Evolutionary conservation across 2,113 vertebrate genomes (phyloP), one percentile per base, ranked within the genome.

Genomic region (Apus apus): DNA sequence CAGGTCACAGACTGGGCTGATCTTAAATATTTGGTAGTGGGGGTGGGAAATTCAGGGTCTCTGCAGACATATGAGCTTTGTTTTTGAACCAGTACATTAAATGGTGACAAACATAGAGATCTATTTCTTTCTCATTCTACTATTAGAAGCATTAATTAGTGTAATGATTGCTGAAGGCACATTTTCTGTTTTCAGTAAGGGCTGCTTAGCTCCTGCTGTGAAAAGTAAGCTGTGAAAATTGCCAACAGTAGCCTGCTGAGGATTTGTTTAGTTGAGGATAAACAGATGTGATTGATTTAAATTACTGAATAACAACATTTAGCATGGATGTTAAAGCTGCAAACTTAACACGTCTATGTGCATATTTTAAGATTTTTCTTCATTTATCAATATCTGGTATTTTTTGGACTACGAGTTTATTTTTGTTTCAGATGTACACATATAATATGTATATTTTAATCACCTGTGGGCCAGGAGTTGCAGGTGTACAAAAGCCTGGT

Each of bases 1-100:
- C 45, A 36, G 86, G 53, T 79, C 76, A 89, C 94, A 93, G 90
- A 96, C 96, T 90, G 90, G 76, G 96, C 64, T 93, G 93, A 88
- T 97, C 89, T 81, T 89, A 92, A 95, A 96, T 54, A 89, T 94
- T 97, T 97, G 91, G 93, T 27, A 16, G 87, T 85, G 85, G n/a
- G 58, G 65, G 73, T 68, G 90, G 90, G 85, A 94, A 90, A 94
- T 85, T 79, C 57, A 53, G 57, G 74, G 15, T 73, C 61, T 78
- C 60, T 70, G 78, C 85, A 65, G 45, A 57, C 87, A 56, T n/a
- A 50, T 71, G 81, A 71, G 72, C 91, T 97, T 94, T 94, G 68
- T 70, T 80, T 84, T 83, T 77, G 54, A 48, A 85, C 72, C 70
- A 38, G 45, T 64, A 43, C 38, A 48, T 50, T 32, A 40, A 72